Conservation (phyloP, 2,888 invertebrate genomes). For the Himalopsyche japonica region DNA sequence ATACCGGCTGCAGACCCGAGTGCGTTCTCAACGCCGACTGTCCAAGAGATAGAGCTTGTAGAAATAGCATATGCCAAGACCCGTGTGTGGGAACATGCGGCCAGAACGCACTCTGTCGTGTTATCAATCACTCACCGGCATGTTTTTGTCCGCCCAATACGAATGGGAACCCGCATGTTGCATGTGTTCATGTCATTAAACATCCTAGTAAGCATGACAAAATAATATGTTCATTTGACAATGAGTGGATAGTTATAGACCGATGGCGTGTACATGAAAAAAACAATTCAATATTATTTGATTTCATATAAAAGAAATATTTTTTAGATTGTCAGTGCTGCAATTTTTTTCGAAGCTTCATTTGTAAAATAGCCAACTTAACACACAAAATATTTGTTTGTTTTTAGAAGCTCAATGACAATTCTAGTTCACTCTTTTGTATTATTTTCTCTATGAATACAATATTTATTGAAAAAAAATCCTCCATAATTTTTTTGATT, state of each 20-base stretch:
- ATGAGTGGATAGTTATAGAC: background rate
- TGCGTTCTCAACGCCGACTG: constrained; percentile 71
- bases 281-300: no score
- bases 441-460: no score
- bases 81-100: constrained; percentile 63
- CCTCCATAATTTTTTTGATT: no score
- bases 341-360: no score
- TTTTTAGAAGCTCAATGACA: no score
- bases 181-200: constrained; percentile 47
- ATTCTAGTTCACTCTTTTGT: no score
- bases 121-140: constrained; percentile 68
- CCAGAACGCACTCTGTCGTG: constrained; percentile 58
- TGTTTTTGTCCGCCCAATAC: constrained; percentile 65
- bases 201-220: constrained; percentile 47
- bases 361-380: no score
- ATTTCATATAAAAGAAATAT: no score
- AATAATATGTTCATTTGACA: background rate
- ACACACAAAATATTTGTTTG: no score
- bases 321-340: no score
- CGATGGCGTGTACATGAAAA: background rate
- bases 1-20: constrained; percentile 69
- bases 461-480: no score
- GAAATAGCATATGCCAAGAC: constrained; percentile 66
- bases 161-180: constrained; percentile 63
- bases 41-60: constrained; percentile 64